phyloP scores from a whole-genome alignment of 1,140 invertebrate species.

The Hylaeus anthracinus region DNA sequence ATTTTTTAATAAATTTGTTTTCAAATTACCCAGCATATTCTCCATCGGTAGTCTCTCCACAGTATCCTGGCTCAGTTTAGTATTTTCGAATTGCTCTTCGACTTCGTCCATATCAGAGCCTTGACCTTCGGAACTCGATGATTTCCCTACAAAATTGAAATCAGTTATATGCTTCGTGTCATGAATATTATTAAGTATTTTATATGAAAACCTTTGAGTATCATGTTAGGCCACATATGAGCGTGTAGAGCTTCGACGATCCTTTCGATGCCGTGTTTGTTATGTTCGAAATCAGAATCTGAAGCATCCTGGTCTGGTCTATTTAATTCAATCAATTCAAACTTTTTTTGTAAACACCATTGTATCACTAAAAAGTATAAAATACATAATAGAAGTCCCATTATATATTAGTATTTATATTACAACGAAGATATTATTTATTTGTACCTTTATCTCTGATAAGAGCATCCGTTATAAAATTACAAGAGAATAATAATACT shows the following conservation, averaged over 20 bases:
- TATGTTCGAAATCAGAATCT: constrained; percentile 81
- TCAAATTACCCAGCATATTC: constrained; percentile 70
- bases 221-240: constrained; percentile 89
- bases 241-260: constrained; percentile 89
- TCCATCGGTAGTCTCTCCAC: constrained; percentile 70
- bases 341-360: constrained; percentile 86
- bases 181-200: background rate
- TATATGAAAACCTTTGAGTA: constrained; percentile 83
- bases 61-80: constrained; percentile 66
- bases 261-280: constrained; percentile 86
- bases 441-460: constrained; percentile 70
- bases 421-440: constrained; percentile 17
- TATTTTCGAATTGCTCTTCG: constrained; percentile 73
- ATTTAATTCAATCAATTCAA: constrained; percentile 88
- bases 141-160: constrained; percentile 48
- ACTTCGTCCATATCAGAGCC: constrained; percentile 67
- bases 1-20: constrained; percentile 9
- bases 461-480: constrained; percentile 76
- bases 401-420: constrained; percentile 20
- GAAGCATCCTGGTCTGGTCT: constrained; percentile 80
- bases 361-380: constrained; percentile 77
- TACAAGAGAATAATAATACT: constrained; percentile 71
- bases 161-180: background rate
- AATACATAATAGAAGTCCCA: constrained; percentile 7
- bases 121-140: constrained; percentile 27